Evolutionary conservation across 2,888 invertebrate genomes (phyloP).

Genomic region (Ditula angustiorana): DNA sequence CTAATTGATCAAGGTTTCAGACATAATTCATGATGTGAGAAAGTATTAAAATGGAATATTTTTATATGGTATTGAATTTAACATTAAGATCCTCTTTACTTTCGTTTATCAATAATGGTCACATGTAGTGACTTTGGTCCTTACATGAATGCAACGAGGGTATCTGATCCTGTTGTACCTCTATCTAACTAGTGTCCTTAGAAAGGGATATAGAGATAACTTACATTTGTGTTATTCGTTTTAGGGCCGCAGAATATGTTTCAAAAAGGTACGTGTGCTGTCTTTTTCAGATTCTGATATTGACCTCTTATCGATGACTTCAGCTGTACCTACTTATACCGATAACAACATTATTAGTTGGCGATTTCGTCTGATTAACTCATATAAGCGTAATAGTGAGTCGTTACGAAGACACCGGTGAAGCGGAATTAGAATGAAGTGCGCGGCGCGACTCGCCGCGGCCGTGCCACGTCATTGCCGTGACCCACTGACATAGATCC

Average conservation of each 20-base stretch:
- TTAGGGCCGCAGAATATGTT: no score
- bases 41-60: neutral
- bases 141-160: no score
- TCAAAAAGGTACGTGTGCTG: neutral
- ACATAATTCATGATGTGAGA: neutral
- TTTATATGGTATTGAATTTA: no score
- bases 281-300: slow-evolving; percentile 29
- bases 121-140: no score
- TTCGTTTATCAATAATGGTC: no score
- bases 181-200: no score
- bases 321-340: slow-evolving; percentile 3
- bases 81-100: no score
- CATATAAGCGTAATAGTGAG: slow-evolving; percentile 57
- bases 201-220: no score
- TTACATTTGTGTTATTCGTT: no score
- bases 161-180: no score
- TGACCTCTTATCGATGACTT: slow-evolving; percentile 21
- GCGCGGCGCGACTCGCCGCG: slow-evolving; percentile 75
- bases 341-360: slow-evolving; percentile 25
- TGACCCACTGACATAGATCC: slow-evolving; percentile 90
- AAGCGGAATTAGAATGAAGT: slow-evolving; percentile 86
- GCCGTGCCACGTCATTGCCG: slow-evolving; percentile 87
- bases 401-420: slow-evolving; percentile 71
- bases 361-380: slow-evolving; percentile 49
- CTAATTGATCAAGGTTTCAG: neutral